Conservation (phyloP, 2,113 vertebrate species). For the Anseranas semipalmata region DNA sequence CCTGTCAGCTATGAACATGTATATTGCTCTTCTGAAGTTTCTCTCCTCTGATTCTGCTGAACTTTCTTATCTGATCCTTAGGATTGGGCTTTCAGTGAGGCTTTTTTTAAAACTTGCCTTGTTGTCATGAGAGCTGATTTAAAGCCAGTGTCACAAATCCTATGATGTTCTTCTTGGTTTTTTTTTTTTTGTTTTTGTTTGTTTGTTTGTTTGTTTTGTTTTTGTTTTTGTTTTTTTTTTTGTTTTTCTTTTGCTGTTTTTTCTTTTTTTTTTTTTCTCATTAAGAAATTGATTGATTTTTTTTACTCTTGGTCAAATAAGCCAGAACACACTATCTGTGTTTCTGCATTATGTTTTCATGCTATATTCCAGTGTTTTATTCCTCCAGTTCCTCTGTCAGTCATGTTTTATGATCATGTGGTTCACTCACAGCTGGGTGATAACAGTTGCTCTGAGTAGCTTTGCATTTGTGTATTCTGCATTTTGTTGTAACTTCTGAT, state of each 20-base stretch:
- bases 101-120: background rate
- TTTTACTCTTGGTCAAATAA: background rate
- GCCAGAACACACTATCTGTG: background rate
- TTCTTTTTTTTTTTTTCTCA: too few species aligned
- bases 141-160: background rate
- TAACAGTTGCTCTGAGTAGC: background rate
- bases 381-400: background rate
- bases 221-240: too few species aligned
- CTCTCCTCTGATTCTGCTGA: background rate
- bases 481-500: background rate
- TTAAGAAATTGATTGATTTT: too few species aligned
- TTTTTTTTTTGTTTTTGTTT: background rate
- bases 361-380: background rate
- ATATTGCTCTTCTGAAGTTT: background rate
- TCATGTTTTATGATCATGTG: background rate
- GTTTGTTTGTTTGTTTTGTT: too few species aligned
- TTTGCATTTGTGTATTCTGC: background rate
- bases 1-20: background rate
- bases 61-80: background rate
- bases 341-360: background rate
- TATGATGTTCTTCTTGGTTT: background rate
- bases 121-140: background rate
- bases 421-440: background rate
- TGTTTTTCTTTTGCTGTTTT: background rate
- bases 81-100: background rate